Evolutionary conservation across 2,888 invertebrate species (phyloP).

Genomic region (Campoplex nolae): DNA sequence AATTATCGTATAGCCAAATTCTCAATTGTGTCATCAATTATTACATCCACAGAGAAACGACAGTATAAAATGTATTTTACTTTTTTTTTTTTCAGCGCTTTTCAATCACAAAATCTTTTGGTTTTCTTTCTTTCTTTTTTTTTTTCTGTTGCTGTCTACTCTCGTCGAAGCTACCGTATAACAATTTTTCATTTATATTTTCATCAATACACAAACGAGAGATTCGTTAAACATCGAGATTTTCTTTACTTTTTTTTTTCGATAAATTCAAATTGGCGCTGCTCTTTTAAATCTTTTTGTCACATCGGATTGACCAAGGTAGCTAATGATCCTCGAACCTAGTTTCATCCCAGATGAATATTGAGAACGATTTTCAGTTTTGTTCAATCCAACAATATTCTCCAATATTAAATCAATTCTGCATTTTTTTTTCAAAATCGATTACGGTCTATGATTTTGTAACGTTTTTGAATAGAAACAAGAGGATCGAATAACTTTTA

Average conservation of each 20-base stretch:
- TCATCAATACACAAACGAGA: conserved; percentile 40
- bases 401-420: background rate
- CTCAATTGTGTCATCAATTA: conserved; percentile 3
- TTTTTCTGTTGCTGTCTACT: conserved; percentile 14
- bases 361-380: background rate
- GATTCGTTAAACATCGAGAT: conserved; percentile 45
- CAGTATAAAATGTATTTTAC: conserved; percentile 16
- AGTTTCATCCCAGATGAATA: background rate
- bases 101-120: conserved; percentile 19
- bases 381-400: background rate
- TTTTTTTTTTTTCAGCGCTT: background rate
- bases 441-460: too few species aligned
- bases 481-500: background rate
- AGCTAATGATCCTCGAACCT: background rate
- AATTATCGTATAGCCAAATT: conserved; percentile 38
- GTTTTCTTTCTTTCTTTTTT: background rate
- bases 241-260: conserved; percentile 8
- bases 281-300: conserved; percentile 2
- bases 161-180: conserved; percentile 46
- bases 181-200: conserved; percentile 28
- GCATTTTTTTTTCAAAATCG: too few species aligned
- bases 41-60: conserved; percentile 57
- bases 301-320: conserved; percentile 11
- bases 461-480: background rate
- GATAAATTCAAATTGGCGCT: conserved; percentile 38